Conservation (phyloP, 2,797 vertebrate genomes). For the Halcyon smyrnensis region DNA sequence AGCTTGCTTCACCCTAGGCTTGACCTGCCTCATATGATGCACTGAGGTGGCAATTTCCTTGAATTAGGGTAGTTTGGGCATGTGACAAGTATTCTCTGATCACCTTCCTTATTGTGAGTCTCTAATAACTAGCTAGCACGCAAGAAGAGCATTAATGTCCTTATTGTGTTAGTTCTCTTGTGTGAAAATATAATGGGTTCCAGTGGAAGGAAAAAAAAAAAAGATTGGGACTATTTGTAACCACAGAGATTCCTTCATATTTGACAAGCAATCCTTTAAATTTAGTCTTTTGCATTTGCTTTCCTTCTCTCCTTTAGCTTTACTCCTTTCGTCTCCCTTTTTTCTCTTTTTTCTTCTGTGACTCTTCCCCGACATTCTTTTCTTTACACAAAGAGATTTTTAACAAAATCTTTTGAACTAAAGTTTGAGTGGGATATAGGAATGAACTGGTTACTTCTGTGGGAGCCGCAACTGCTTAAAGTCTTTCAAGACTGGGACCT, state of each 20-base stretch:
- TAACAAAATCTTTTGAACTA: background rate
- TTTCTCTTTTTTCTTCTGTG: background rate
- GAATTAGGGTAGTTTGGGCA: conserved; percentile 72
- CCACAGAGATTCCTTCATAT: conserved; percentile 63
- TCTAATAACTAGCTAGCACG: conserved; percentile 82
- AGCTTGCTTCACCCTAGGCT: conserved; percentile 59
- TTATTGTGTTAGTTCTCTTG: conserved; percentile 75
- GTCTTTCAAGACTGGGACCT: background rate
- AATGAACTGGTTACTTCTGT: background rate
- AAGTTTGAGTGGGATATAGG: background rate
- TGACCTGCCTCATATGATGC: conserved; percentile 74
- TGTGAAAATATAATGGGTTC: conserved; percentile 77
- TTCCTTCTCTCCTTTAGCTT: background rate
- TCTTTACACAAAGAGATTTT: background rate
- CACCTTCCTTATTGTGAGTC: conserved; percentile 51
- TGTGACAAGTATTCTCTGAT: conserved; percentile 82
- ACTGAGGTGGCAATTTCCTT: conserved; percentile 61
- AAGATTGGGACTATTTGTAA: conserved; percentile 65
- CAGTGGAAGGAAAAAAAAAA: conserved; percentile 58
- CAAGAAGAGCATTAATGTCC: conserved; percentile 77
- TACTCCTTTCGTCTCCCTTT: background rate
- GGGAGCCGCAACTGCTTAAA: background rate
- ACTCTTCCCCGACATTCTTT: background rate
- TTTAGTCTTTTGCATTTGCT: background rate
- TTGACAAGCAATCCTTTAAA: background rate